Conservation (phyloP, 2,797 vertebrate species). For the Micromesistius poutassou region DNA sequence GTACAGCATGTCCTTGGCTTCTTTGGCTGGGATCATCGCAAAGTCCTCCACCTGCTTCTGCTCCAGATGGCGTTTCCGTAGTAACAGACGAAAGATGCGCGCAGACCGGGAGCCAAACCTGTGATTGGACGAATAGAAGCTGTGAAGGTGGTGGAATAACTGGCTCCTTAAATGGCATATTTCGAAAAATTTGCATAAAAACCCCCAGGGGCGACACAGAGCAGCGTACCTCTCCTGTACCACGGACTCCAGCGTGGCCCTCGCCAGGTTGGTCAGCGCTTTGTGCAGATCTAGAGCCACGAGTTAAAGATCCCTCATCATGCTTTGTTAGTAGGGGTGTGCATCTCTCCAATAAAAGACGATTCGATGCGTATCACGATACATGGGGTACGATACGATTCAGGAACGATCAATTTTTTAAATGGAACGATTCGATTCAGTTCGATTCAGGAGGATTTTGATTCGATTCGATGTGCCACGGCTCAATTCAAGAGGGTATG, state of each 20-base stretch:
- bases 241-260: constrained; percentile 85
- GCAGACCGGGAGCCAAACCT: constrained; percentile 91
- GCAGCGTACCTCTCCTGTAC: constrained; percentile 85
- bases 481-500: too few relatives aligned
- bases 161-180: background rate
- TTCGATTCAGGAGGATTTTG: too few relatives aligned
- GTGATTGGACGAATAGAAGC: background rate
- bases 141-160: background rate
- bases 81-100: constrained; percentile 84
- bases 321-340: too few relatives aligned
- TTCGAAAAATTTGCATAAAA: background rate
- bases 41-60: constrained; percentile 99
- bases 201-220: background rate
- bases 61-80: constrained; percentile 87
- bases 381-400: too few relatives aligned
- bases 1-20: constrained; percentile 97
- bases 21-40: constrained; percentile 96
- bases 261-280: constrained; percentile 84
- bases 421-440: too few relatives aligned
- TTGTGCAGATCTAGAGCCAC: constrained; percentile 81
- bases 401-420: too few relatives aligned
- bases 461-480: too few relatives aligned
- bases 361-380: too few relatives aligned
- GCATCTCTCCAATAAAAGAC: too few relatives aligned
- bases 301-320: constrained; percentile 57